phyloP scores from a whole-genome alignment of 2,888 invertebrate genomes.

The Subacronicta megacephala region DNA sequence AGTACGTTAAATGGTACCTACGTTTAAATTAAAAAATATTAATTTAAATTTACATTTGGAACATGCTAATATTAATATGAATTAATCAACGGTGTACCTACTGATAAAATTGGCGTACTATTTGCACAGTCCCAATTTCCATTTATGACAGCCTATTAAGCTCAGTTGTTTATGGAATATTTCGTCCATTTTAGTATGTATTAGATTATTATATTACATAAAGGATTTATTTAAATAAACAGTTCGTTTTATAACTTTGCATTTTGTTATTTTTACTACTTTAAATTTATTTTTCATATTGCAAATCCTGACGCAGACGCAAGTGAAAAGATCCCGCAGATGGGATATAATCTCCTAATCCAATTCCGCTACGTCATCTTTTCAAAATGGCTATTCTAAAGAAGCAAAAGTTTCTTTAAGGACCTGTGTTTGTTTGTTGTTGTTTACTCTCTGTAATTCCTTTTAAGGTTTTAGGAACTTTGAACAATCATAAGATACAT shows the following conservation, averaged over 20 bases:
- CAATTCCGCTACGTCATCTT: slow-evolving; percentile 39
- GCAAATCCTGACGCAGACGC: slow-evolving; percentile 23
- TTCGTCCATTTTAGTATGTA: too few relatives aligned
- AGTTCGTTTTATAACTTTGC: too few relatives aligned
- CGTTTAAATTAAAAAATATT: too few relatives aligned
- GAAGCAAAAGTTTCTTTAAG: slow-evolving; percentile 26
- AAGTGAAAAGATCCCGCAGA: slow-evolving; percentile 37
- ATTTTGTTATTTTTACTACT: not conserved
- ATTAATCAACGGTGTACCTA: not conserved
- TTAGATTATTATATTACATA: too few relatives aligned
- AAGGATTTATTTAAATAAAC: too few relatives aligned
- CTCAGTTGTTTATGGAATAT: too few relatives aligned
- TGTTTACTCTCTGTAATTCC: slow-evolving; percentile 7
- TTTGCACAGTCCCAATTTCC: not conserved
- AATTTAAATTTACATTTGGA: not conserved
- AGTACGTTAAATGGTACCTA: too few relatives aligned
- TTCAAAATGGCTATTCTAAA: slow-evolving; percentile 31
- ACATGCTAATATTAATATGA: slow-evolving; percentile 11
- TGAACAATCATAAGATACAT: not conserved
- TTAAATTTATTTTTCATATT: slow-evolving; percentile 21
- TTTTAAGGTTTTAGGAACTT: slow-evolving; percentile 2
- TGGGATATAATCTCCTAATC: slow-evolving; percentile 43
- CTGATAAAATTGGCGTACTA: not conserved
- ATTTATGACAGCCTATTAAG: not conserved
- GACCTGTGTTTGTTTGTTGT: slow-evolving; percentile 12